phyloP scores from a whole-genome alignment of 1,140 invertebrate genomes.

The Drosophila erecta region DNA sequence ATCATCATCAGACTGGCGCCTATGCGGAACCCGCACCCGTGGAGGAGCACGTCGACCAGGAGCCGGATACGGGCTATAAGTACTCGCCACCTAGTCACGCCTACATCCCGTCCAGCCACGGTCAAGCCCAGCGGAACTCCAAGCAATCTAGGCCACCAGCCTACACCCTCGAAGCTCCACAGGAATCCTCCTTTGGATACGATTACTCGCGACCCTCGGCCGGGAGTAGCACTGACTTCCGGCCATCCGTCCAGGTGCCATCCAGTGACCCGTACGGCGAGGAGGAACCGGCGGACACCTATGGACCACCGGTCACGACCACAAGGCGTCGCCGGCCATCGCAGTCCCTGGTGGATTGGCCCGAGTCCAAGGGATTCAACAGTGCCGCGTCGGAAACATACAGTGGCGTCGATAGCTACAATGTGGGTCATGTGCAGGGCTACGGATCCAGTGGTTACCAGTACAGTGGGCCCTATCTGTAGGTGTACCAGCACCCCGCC shows the following conservation, averaged over 20 bases:
- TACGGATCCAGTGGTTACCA: conserved; percentile 51
- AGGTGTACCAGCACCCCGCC: not conserved
- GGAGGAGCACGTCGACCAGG: conserved; percentile 57
- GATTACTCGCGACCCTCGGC: conserved; percentile 20
- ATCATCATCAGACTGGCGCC: conserved; percentile 27
- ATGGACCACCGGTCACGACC: conserved; percentile 35
- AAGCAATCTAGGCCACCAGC: conserved; percentile 46
- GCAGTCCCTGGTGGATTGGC: conserved; percentile 32
- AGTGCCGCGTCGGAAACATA: conserved; percentile 52
- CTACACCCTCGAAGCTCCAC: conserved; percentile 60
- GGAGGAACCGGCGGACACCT: conserved; percentile 40
- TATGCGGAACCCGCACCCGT: conserved; percentile 68
- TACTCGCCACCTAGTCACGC: conserved; percentile 45
- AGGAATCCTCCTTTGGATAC: conserved; percentile 46
- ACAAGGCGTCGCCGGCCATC: conserved; percentile 34
- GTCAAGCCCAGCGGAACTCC: conserved; percentile 13
- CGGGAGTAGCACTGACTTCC: conserved; percentile 32
- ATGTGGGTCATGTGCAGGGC: conserved; percentile 63
- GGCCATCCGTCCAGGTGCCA: conserved; percentile 54
- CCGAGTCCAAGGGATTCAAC: conserved; percentile 26
- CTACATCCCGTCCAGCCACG: conserved; percentile 24
- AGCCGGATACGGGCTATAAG: conserved; percentile 45
- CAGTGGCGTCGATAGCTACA: conserved; percentile 67
- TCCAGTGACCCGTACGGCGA: conserved; percentile 46
- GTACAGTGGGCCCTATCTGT: conserved; percentile 64